phyloP scores from a whole-genome alignment of 1,140 invertebrate species.

The Sitophilus oryzae region DNA sequence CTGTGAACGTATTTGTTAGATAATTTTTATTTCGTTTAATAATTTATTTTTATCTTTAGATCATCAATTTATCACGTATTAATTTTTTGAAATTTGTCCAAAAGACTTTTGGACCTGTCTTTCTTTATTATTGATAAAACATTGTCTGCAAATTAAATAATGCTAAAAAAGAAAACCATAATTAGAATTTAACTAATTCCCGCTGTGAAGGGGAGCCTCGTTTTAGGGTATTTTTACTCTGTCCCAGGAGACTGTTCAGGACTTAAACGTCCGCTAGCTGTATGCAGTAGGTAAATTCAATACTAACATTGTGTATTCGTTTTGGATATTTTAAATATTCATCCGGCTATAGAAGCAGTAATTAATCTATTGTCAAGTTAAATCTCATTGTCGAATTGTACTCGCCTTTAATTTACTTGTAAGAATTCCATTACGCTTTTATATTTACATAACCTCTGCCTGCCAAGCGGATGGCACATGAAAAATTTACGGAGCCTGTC shows the following conservation, averaged over 20 bases:
- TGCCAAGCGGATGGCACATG: neutral
- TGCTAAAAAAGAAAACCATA: neutral
- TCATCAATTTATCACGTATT: too few relatives aligned
- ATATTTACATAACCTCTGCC: conserved; percentile 31
- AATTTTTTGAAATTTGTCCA: too few relatives aligned
- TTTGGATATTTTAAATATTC: conserved; percentile 43
- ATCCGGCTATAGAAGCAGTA: conserved; percentile 42
- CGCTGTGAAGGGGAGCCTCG: neutral
- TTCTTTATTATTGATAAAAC: too few relatives aligned
- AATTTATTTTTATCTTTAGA: too few relatives aligned
- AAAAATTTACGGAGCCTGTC: neutral
- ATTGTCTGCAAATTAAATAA: too few relatives aligned
- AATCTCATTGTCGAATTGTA: conserved; percentile 40
- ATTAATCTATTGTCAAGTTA: conserved; percentile 45
- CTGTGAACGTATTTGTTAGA: too few relatives aligned
- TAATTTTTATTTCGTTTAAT: too few relatives aligned
- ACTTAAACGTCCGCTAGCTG: conserved; percentile 27
- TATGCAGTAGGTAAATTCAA: conserved; percentile 37
- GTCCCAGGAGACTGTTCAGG: conserved; percentile 30
- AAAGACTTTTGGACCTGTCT: too few relatives aligned
- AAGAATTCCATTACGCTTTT: conserved; percentile 39
- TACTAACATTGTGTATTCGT: conserved; percentile 41
- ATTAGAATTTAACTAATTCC: neutral
- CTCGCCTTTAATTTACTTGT: conserved; percentile 45
- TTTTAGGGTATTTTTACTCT: conserved; percentile 29